phyloP scores from a whole-genome alignment of 35 echinoderm and acorn worm species.

The Acanthaster planci region DNA sequence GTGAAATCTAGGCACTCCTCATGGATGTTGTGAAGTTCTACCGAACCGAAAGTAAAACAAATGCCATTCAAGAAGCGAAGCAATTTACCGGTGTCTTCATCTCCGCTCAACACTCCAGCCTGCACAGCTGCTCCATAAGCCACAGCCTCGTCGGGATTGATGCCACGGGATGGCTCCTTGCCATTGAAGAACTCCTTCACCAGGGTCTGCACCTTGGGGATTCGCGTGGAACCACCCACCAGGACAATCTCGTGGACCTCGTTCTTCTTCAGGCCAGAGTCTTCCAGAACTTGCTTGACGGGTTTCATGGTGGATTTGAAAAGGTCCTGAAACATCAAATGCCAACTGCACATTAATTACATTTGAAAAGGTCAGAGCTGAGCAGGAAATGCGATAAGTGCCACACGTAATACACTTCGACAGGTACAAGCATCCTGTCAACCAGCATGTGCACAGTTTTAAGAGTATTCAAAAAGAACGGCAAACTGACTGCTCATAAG shows the following conservation, averaged over 20 bases:
- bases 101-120: conserved; percentile 90
- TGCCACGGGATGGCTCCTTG: conserved; percentile 87
- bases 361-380: too few relatives aligned
- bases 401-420: too few relatives aligned
- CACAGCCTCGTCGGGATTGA: conserved; percentile 97
- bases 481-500: too few relatives aligned
- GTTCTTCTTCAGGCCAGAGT: conserved; percentile 73
- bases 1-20: too few relatives aligned
- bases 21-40: too few relatives aligned
- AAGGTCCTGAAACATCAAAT: conserved; percentile 66
- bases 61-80: background rate
- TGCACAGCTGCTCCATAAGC: conserved; percentile 97
- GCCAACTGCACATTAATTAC: background rate
- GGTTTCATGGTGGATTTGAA: conserved; percentile 93
- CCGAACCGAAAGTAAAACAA: background rate
- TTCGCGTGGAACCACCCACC: conserved; percentile 95
- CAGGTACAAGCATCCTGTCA: too few relatives aligned
- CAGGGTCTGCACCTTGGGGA: conserved; percentile 80
- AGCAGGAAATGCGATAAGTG: background rate
- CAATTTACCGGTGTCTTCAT: conserved; percentile 82
- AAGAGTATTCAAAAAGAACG: too few relatives aligned
- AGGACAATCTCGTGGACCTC: conserved; percentile 93
- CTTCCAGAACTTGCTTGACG: conserved; percentile 80
- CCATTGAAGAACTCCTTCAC: conserved; percentile 80
- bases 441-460: too few relatives aligned